Evolutionary conservation across 2,888 invertebrate species (phyloP), one percentile per base, ranked within the genome.

Genomic region (Ypsolopha sequella): DNA sequence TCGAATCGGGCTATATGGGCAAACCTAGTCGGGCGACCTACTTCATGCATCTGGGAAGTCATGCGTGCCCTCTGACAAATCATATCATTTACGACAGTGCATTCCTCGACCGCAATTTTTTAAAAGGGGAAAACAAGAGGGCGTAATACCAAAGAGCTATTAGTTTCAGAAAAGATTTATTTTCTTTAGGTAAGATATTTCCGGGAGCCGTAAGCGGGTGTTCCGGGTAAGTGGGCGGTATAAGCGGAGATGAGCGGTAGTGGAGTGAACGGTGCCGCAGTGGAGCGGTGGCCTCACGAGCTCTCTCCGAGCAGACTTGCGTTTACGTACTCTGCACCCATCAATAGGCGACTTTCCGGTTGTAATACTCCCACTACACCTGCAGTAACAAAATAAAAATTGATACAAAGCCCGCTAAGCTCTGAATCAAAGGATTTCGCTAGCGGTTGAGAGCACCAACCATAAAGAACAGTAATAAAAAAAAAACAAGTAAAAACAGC

Each of bases 361-460:
- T 81, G 77, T 78, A 90, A 77, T 66, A 90, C 88, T 82, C 89
- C 89, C 87, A 90, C 88, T 80, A 90, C 79, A 88, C 88, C 88
- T 88, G 87, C 76, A 76, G 80, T 80, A 84, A 86, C 76, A 88
- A 86, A 86, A 84, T 76, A 60, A 62, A 58, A 81, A 80, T 77
- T 70, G 76, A 84, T 84, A 82, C 77, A 84, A 82, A 81, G 77
- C 78, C 68, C 68, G 74, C 74, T 70, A 74, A n/a, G n/a, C 75
- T 69, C 66, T 62, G 71, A 73, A 70, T 65, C 24, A 24, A 64
- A 70, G 24, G 24, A 4, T 24, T 24, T 24, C 4, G 2, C 24
- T 24, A 24, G 24, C 24, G 24, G 24, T 24, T 39, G n/a, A 9
- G 49, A 43, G 34, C 47, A 38, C 41, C 51, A 41, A 65, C 63